A percentile compares a stretch with the other conserved stretches of the same genome.
Conservation (phyloP, 2,113 vertebrate genomes). For the Corythaixoides concolor region DNA sequence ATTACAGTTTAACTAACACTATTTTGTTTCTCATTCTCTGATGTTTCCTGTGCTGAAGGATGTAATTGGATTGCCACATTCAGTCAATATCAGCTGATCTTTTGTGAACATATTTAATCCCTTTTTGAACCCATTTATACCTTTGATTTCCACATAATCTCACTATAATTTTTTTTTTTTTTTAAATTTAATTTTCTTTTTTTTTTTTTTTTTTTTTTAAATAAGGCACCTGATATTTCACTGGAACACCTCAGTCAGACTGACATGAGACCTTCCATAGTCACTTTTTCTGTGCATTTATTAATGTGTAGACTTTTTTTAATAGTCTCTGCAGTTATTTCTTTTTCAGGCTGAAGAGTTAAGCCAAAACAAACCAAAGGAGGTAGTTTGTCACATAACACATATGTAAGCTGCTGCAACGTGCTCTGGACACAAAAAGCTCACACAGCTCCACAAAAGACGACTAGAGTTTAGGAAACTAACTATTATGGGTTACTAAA, state of each 20-base stretch:
- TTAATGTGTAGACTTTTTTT: not conserved
- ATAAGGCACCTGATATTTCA: not conserved
- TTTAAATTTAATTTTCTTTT: not conserved
- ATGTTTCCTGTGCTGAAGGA: not conserved
- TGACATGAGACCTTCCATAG: not conserved
- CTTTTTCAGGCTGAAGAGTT: not conserved
- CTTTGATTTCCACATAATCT: not conserved
- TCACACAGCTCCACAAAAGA: not conserved
- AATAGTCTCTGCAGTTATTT: not conserved
- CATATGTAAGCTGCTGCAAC: not conserved
- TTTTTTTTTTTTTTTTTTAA: not conserved
- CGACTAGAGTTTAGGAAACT: not conserved
- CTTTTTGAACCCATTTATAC: not conserved
- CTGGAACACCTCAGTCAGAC: not conserved
- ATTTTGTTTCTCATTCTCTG: not conserved
- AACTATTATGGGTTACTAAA: not conserved
- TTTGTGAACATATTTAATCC: not conserved
- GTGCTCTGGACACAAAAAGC: not conserved
- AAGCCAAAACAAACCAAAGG: constrained; percentile 14
- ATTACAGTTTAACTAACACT: not conserved
- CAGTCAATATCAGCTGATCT: not conserved
- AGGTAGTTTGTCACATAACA: constrained; percentile 8
- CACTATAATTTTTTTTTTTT: not conserved
- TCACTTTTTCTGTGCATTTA: not conserved
- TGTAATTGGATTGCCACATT: not conserved